These are phyloP conservation scores for Orthonychiurus folsomi DNA, from an alignment of 2,888 invertebrate genomes.

Conservation along the genomic window DNA sequence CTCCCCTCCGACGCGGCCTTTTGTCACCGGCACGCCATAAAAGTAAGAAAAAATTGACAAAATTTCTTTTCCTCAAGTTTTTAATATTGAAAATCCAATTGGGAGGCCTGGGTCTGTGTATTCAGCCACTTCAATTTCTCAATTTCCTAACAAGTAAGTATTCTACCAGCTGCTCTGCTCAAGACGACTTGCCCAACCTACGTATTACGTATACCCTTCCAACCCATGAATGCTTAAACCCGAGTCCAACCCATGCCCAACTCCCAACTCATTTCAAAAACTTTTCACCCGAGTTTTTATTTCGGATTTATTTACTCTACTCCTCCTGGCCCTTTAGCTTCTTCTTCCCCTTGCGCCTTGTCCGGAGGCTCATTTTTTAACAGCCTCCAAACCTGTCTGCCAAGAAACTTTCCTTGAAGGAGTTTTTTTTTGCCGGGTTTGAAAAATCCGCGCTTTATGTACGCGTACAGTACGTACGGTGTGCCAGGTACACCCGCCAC, in stretches of 20 bases:
- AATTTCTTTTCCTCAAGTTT: not conserved
- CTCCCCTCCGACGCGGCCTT: too few relatives aligned
- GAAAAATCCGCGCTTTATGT: not conserved
- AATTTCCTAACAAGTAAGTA: too few relatives aligned
- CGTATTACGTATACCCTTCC: not conserved
- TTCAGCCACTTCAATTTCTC: not conserved
- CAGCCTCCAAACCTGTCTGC: too few relatives aligned
- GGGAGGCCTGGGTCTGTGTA: not conserved
- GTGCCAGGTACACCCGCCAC: too few relatives aligned
- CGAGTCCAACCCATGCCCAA: too few relatives aligned
- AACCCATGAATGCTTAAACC: too few relatives aligned
- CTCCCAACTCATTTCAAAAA: too few relatives aligned
- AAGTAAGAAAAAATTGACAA: not conserved
- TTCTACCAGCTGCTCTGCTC: not conserved
- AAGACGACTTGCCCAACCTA: not conserved
- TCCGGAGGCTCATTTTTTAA: not conserved
- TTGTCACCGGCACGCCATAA: not conserved
- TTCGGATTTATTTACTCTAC: not conserved
- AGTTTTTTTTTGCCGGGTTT: too few relatives aligned
- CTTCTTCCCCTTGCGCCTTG: too few relatives aligned
- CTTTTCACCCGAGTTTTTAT: not conserved
- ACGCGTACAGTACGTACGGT: not conserved
- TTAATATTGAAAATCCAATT: not conserved
- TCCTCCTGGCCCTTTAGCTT: too few relatives aligned
- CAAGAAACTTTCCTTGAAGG: not conserved